Base-by-base conservation (phyloP, 2,888 invertebrate genomes). In the Copidosoma aretas region DNA sequence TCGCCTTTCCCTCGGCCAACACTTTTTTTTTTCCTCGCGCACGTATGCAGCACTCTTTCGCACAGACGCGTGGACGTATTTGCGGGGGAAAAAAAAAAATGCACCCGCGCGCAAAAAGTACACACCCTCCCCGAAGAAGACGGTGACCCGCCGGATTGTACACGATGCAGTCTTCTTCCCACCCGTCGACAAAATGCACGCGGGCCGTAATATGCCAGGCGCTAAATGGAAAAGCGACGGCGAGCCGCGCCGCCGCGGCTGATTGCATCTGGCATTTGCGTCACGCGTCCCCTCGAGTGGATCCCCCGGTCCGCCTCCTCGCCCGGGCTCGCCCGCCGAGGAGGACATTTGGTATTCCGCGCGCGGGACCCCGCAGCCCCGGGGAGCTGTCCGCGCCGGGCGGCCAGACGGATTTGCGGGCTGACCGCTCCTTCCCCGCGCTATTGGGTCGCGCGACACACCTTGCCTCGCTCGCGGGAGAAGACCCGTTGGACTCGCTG, bases 211-310 rank as follows among this genome's bases (percentile, higher is more conserved):
- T 10, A 32, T 32, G 8, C 8, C 8, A 32, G 32, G 32, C 32
- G 21, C 19, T 17, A 49, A 19, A 49, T 49, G n/a, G n/a, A 49
- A 17, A 53, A 22, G 53, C 19, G 56, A 56, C 56, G 14, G 25
- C 8, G n/a, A 32, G 22, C 10, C 8, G 25, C 3, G 22, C 56
- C 60, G 71, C 68, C 71, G 68, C 74, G 25, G 77, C 73, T 83
- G 83, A 83, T 83, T 83, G 81, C 83, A 83, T 83, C 82, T 81
- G 79, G 83, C 82, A 83, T 83, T 83, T 83, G 80, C 82, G 83
- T 83, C 83, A 83, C 83, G 71, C 71, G 43, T 82, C 78, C 78
- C 80, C 77, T 81, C 80, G n/a, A n/a, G n/a, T n/a, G n/a, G n/a
- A n/a, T n/a, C n/a, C n/a, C n/a, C n/a, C n/a, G n/a, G n/a, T n/a